A percentile compares a stretch with the other conserved stretches of the same genome.
Conservation (phyloP, 2,797 vertebrate species). For the Taeniopygia guttata region DNA sequence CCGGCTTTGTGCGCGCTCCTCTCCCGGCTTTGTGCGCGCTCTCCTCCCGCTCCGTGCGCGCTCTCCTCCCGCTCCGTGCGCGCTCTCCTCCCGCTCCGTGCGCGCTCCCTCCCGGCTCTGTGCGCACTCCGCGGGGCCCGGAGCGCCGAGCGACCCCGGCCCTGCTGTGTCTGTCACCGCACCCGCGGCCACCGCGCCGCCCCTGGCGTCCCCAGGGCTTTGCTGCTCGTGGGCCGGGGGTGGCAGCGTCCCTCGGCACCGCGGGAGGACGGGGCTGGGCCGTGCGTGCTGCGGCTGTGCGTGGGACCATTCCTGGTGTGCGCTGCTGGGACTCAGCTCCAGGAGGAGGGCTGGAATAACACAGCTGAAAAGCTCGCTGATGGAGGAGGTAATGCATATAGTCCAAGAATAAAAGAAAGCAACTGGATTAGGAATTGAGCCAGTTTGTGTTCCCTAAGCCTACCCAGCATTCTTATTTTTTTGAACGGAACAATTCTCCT, state of each 20-base stretch:
- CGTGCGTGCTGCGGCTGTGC: neutral
- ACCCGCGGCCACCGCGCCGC: neutral
- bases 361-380: neutral
- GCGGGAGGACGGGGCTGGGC: neutral
- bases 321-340: neutral
- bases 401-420: neutral
- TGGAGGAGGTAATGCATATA: neutral
- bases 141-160: neutral
- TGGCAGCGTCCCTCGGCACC: neutral
- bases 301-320: accelerated
- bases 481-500: neutral
- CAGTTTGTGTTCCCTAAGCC: neutral
- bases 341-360: neutral
- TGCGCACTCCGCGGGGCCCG: neutral
- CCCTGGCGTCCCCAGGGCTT: too few relatives aligned
- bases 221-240: neutral
- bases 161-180: neutral
- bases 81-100: too few relatives aligned
- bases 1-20: too few relatives aligned
- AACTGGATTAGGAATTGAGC: neutral
- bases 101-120: too few relatives aligned
- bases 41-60: too few relatives aligned
- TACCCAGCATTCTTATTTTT: neutral
- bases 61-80: too few relatives aligned
- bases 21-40: too few relatives aligned